Percentiles rank a stretch among this genome's conserved stretches.
Evolutionary conservation across 2,113 vertebrate species (phyloP).

Genomic region (Eulemur macaco): DNA sequence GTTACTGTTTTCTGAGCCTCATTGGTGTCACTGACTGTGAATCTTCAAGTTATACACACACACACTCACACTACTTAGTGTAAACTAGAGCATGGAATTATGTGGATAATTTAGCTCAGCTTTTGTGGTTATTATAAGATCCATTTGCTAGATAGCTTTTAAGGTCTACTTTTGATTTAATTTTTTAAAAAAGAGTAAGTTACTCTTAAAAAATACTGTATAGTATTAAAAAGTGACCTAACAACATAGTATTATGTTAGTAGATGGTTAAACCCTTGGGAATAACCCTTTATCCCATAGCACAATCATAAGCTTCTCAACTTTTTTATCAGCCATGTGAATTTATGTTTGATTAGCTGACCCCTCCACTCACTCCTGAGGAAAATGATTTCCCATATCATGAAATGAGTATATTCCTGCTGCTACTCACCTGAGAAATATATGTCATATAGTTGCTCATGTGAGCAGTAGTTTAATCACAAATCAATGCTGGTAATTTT

Average conservation of each 20-base stretch:
- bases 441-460: not conserved
- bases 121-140: not conserved
- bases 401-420: conserved; percentile 44
- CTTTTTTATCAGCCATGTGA: not conserved
- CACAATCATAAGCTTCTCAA: not conserved
- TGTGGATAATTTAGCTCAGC: not conserved
- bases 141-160: not conserved
- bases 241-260: not conserved
- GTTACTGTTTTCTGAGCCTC: too few relatives aligned
- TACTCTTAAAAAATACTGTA: not conserved
- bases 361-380: not conserved
- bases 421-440: conserved; percentile 19
- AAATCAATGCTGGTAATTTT: conserved; percentile 57
- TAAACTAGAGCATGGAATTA: not conserved
- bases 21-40: not conserved
- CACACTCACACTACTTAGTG: not conserved
- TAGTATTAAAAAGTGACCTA: not conserved
- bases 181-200: not conserved
- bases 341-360: conserved; percentile 52
- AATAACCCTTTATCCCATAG: not conserved
- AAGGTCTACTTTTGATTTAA: not conserved
- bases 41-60: not conserved
- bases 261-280: not conserved
- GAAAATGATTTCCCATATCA: conserved; percentile 46
- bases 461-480: conserved; percentile 48